A percentile compares a stretch with the other conserved stretches of the same genome.
Evolutionary conservation across 2,888 invertebrate species (phyloP).

Genomic region (Nephrotoma flavescens): DNA sequence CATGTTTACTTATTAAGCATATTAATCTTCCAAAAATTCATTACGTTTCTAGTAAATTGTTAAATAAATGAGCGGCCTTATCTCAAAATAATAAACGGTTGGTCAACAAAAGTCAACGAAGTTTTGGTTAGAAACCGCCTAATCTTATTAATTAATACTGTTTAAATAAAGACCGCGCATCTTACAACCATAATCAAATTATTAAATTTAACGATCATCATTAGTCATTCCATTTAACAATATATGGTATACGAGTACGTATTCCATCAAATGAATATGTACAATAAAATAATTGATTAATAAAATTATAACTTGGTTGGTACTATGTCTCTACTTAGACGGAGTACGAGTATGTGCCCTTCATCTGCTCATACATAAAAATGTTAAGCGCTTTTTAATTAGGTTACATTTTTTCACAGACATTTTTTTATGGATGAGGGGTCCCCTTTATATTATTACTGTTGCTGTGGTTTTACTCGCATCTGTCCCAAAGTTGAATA

Average conservation of each 20-base stretch:
- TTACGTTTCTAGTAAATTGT: background rate
- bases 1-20: background rate
- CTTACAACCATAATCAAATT: background rate
- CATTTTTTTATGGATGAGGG: background rate
- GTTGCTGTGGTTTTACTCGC: background rate
- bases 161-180: background rate
- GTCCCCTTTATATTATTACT: background rate
- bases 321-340: background rate
- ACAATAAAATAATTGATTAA: background rate
- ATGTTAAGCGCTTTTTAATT: background rate
- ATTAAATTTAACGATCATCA: background rate
- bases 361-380: background rate
- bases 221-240: background rate
- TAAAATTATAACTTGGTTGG: background rate
- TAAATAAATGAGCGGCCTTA: background rate
- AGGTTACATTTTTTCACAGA: background rate
- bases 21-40: background rate
- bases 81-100: background rate
- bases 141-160: background rate
- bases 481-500: background rate
- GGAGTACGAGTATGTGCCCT: background rate
- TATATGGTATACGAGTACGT: background rate
- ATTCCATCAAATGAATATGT: background rate
- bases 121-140: background rate
- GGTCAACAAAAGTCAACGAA: background rate